phyloP scores from a whole-genome alignment of 2,113 vertebrate species.

The Pyxicephalus adspersus region DNA sequence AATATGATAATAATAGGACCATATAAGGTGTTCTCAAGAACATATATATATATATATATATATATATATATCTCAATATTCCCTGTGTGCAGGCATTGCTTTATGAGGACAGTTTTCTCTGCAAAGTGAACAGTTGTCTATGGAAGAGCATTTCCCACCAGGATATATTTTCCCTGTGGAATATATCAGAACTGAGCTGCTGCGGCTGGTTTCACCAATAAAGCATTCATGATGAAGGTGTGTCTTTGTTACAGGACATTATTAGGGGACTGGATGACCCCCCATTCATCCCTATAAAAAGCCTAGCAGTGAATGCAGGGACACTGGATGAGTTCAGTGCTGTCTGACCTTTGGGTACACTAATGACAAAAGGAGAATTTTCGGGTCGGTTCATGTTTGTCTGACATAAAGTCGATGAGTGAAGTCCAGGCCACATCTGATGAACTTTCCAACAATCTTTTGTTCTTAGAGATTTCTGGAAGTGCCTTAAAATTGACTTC shows the following conservation, averaged over 20 bases:
- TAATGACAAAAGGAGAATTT: constrained; percentile 19
- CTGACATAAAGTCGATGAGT: constrained; percentile 50
- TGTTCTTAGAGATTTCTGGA: constrained; percentile 48
- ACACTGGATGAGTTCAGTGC: background rate
- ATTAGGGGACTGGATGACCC: too few species aligned
- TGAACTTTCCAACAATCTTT: constrained; percentile 55
- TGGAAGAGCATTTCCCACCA: too few species aligned
- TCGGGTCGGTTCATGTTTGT: constrained; percentile 27
- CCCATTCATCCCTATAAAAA: background rate
- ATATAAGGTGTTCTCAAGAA: too few species aligned
- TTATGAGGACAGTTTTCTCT: too few species aligned
- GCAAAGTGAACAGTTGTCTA: too few species aligned
- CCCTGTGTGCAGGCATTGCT: too few species aligned
- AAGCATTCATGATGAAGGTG: background rate
- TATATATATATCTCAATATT: too few species aligned
- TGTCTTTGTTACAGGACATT: background rate
- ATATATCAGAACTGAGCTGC: too few species aligned
- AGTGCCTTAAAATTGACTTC: constrained; percentile 54
- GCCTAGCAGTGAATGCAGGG: background rate
- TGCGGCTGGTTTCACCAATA: too few species aligned
- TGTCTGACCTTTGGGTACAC: constrained; percentile 39
- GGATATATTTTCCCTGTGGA: too few species aligned
- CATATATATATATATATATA: too few species aligned
- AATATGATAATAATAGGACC: too few species aligned
- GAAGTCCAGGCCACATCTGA: constrained; percentile 52